These are phyloP conservation scores for Albula glossodonta DNA, from an alignment of 2,113 vertebrate genomes.

Conservation along the genomic window DNA sequence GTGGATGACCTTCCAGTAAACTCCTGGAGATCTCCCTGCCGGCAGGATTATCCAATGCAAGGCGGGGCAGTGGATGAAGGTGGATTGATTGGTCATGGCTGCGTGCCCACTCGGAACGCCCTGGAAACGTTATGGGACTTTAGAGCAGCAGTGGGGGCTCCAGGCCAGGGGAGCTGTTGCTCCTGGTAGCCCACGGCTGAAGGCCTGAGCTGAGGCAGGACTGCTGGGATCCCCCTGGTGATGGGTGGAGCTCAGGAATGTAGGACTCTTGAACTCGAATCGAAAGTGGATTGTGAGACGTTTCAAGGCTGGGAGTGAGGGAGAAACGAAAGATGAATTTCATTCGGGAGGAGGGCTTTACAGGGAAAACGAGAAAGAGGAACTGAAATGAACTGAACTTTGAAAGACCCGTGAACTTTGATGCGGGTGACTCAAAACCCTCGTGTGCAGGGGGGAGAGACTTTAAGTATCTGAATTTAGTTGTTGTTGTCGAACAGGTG, in stretches of 20 bases:
- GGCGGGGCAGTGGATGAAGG: slow-evolving; percentile 66
- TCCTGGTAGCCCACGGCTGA: not conserved
- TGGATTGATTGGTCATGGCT: slow-evolving; percentile 52
- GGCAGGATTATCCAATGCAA: slow-evolving; percentile 70
- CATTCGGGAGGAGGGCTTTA: not conserved
- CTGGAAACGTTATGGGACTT: slow-evolving; percentile 45
- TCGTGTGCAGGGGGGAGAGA: not conserved
- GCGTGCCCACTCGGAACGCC: slow-evolving; percentile 6
- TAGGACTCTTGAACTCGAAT: not conserved
- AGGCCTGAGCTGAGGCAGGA: not conserved
- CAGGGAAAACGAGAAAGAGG: slow-evolving; percentile 41
- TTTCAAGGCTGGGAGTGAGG: not conserved
- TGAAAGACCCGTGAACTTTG: not conserved
- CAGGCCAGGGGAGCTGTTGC: slow-evolving; percentile 17
- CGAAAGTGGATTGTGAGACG: not conserved
- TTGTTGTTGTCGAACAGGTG: not conserved
- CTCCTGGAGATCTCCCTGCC: slow-evolving; percentile 65
- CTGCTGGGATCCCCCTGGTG: not conserved
- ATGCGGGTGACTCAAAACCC: not conserved
- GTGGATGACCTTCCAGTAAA: slow-evolving; percentile 63
- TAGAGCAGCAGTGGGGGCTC: slow-evolving; percentile 27
- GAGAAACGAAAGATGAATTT: slow-evolving; percentile 30
- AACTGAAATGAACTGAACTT: slow-evolving; percentile 40
- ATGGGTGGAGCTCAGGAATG: not conserved
- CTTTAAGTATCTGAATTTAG: not conserved